Evolutionary conservation across 2,113 vertebrate species (phyloP), one percentile per base, ranked within the genome.

Genomic region (Typhlomys cinereus): DNA sequence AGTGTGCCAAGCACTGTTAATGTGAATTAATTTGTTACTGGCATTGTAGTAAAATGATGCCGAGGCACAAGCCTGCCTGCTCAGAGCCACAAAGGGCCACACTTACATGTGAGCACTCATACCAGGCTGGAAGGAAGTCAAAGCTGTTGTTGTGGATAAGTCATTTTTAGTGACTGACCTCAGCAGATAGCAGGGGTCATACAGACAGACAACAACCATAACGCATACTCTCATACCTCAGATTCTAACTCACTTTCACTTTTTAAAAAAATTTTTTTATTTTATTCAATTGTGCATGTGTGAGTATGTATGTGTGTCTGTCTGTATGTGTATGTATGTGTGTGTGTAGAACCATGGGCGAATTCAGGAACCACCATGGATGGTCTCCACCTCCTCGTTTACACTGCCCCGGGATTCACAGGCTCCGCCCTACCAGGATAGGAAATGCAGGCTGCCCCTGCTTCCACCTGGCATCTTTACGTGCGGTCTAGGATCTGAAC

Each of bases 161-260:
- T 41, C 36, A 76, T 54, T 89, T 54, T 89, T 78, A 92, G n/a
- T 86, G 7, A 87, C 31, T 87, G 78, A 86, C 75, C 90, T 90
- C 21, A 86, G 29, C 46, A 80, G 52, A 48, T 4, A 89, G 34
- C 12, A 52, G 12, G 11, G 14, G 66, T 62, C 46, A 2, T 88
- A 61, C 13, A 46, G 8, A 48, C 14, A 75, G 7, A 76, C 8
- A n/a, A 13, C 86, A 82, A 89, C 76, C n/a, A n/a, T 91, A 31
- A 88, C 59, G 69, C 29, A 73, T 5, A 61, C 79, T 17, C 66
- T 57, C 25, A 4, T 20, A 59, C 67, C 20, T 88, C 62, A 61
- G 79, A 79, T 85, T 66, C 83, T 29, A 61, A 61, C 13, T 17
- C 48, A 61, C 1, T 44, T 29, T 83, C 17, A 34, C n/a, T 8